Conservation (phyloP, 2,113 vertebrate species). For the Laticauda colubrina region DNA sequence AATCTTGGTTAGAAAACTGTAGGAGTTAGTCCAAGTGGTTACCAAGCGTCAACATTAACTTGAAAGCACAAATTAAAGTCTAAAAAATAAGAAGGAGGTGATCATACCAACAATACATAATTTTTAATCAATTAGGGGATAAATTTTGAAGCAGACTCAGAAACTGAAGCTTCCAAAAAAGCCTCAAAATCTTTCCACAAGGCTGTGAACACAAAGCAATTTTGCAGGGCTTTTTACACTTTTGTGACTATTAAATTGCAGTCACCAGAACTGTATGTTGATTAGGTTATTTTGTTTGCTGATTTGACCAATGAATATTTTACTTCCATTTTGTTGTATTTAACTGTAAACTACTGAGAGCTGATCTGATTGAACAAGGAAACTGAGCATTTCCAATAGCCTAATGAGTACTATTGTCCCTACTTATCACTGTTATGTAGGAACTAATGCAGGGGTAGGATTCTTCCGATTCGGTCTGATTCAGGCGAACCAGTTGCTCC, state of each 20-base stretch:
- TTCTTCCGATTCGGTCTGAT: no score
- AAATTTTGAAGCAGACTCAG: slow-evolving; percentile 21
- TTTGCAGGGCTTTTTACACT: neutral
- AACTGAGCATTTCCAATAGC: neutral
- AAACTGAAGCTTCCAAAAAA: neutral
- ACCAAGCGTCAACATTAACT: neutral
- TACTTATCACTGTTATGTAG: neutral
- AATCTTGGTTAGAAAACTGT: neutral
- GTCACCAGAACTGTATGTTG: neutral
- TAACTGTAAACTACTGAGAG: neutral
- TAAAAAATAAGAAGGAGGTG: neutral
- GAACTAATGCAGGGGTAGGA: neutral
- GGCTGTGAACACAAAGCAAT: neutral
- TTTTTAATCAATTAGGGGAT: neutral
- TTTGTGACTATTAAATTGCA: neutral
- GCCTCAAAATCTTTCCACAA: neutral
- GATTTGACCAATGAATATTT: neutral
- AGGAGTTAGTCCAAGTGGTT: neutral
- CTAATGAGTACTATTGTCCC: neutral
- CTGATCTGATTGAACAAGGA: neutral
- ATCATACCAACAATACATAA: neutral
- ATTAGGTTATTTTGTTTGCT: neutral
- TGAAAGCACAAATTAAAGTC: neutral
- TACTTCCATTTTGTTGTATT: neutral
- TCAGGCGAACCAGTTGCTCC: no score